Base-by-base conservation (phyloP, 2,888 invertebrate species). In the Eurois occulta region DNA sequence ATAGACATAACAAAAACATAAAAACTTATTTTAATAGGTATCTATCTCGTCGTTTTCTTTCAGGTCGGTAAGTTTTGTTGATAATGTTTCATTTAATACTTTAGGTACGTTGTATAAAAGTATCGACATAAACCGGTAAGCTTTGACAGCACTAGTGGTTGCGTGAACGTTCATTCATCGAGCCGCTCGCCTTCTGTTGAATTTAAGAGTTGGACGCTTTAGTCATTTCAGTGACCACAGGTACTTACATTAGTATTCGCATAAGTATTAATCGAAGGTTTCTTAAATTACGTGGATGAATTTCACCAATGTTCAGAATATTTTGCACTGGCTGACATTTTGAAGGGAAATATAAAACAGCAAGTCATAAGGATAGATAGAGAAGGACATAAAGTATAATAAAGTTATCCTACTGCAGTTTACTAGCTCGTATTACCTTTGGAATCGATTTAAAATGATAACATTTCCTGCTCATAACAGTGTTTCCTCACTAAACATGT, bases 151-250 rank as follows among this genome's bases (percentile, higher is more conserved):
- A 75, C 85, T 87, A 69, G 81, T 55, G 55, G 38, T 75, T 75
- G 66, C 80, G 75, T 76, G 72, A 77, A 67, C 65, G 68, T 86
- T 80, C 80, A 84, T 89, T 88, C 81, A 86, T 84, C 69, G 71
- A 32, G 68, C 76, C 70, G 74, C 55, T 80, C 72, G 75, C 69
- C 72, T 84, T 70, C 62, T 80, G 77, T 69, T 76, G 48, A 78
- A 78, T 78, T 86, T 86, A 86, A 77, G 77, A 85, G 68, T 85
- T 83, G 67, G 32, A 81, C 38, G 81, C 70, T 75, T 85, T 67
- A 84, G 74, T 83, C 67, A 77, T 87, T 87, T 71, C 70, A 75
- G 75, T 80, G 72, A 84, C 68, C 69, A 80, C 75, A 67, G 70
- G 68, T 67, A 72, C 52, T 72, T 11, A 67, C 62, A n/a, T 64